Evolutionary conservation across 1,140 invertebrate species (phyloP), one percentile per base, ranked within the genome.

Genomic region (Polypedilum pembai): DNA sequence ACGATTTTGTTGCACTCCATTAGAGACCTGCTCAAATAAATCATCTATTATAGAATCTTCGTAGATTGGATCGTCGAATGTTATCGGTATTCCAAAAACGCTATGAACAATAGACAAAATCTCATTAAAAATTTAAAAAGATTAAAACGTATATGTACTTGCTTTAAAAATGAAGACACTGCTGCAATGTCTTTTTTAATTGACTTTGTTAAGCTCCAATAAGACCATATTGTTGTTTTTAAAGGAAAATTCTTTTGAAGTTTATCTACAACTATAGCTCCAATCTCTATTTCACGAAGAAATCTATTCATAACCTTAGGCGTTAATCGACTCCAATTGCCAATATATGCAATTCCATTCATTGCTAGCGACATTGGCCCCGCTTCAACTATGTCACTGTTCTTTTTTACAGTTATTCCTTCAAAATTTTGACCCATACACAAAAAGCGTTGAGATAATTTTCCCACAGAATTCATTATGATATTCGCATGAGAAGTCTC

Each of bases 41-140:
- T 69, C 65, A 21, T 69, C 65, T 18, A 69, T 69, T 20, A 69
- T 69, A n/a, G 12, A n/a, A 20, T 69, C 65, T 21, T 69, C 65
- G 4, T 20, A 20, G 18, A 10, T 10, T 18, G 18, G 1, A 7
- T 69, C 65, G 18, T 69, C 65, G 10, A 69, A 10, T 8, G 20
- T 69, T 18, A 69, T 69, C 18, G 17, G 65, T 18, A 69, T 69
- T 1, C 65, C 65, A 20, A 69, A 69, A 20, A 69, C 65, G 10
- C 45, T 56, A 56, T n/a, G 3, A 56, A 56, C 12, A n/a, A 56
- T n/a, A n/a, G n/a, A 56, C 3, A 56, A 56, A 56, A 33, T 5
- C 24, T 33, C 24, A 33, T 33, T 33, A 33, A 33, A n/a, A 33
- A 3, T 33, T 33, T 33, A 56, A 56, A 56, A 15, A 56, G 15